Conservation (phyloP, 2,113 vertebrate species). For the Girardinichthys multiradiatus region DNA sequence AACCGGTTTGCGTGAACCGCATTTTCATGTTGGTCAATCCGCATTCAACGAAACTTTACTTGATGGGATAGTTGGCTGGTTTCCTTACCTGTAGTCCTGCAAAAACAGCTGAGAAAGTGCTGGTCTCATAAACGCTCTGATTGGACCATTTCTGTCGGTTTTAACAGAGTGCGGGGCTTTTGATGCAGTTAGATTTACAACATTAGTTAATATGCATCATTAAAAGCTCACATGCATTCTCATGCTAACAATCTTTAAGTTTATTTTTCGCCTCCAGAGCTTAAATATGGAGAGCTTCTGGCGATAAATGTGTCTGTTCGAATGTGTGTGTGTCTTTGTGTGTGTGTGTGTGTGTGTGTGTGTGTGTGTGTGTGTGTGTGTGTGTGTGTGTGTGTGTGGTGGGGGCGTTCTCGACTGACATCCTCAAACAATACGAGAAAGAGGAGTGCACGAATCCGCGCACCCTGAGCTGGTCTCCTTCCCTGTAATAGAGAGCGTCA, state of each 20-base stretch:
- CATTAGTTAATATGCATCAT: conserved; percentile 50
- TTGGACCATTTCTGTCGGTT: conserved; percentile 60
- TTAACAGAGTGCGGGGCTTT: conserved; percentile 41
- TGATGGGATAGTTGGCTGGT: background rate
- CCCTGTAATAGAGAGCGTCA: conserved; percentile 73
- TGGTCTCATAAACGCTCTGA: conserved; percentile 40
- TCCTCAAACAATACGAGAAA: conserved; percentile 91
- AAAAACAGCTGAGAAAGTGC: conserved; percentile 26
- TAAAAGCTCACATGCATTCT: conserved; percentile 15
- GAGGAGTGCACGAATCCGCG: conserved; percentile 86
- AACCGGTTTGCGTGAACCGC: background rate
- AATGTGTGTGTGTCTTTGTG: conserved; percentile 75
- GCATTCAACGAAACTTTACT: background rate
- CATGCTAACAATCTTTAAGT: conserved; percentile 40
- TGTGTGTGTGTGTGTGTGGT: conserved; percentile 74
- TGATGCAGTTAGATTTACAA: conserved; percentile 51
- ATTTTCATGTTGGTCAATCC: background rate
- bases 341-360: conserved; percentile 74
- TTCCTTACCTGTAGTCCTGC: background rate
- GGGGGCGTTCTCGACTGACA: conserved; percentile 90
- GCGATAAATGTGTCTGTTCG: conserved; percentile 71
- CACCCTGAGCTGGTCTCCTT: conserved; percentile 73
- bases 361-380: conserved; percentile 74
- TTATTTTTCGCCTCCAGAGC: conserved; percentile 67
- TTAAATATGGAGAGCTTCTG: conserved; percentile 91